These are phyloP conservation scores for Mesocentrotus franciscanus DNA, from an alignment of 53 echinoderm and acorn worm genomes.

Conservation along the genomic window DNA sequence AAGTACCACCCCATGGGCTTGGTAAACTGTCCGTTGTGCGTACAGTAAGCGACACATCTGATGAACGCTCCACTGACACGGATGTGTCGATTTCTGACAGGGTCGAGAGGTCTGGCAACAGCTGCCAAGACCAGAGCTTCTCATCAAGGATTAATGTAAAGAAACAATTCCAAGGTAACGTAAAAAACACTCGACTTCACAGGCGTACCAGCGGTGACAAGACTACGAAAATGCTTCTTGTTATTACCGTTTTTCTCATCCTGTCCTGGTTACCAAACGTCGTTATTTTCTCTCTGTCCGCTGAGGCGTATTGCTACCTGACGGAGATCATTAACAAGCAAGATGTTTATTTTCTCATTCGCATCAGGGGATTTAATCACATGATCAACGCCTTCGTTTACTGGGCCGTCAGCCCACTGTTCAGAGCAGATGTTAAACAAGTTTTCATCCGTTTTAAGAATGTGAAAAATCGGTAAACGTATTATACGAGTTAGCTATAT, in stretches of 20 bases:
- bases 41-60: too few species aligned
- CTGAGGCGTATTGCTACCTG: background rate
- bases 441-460: background rate
- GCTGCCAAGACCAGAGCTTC: too few species aligned
- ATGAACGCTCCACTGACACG: too few species aligned
- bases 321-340: background rate
- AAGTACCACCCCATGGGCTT: background rate
- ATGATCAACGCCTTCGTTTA: slow-evolving; percentile 48
- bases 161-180: too few species aligned
- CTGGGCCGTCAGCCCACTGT: slow-evolving; percentile 7
- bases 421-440: slow-evolving; percentile 3
- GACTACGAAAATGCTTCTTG: slow-evolving; percentile 48
- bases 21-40: background rate
- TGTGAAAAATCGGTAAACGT: background rate
- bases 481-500: too few species aligned
- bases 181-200: background rate
- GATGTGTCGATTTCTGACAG: too few species aligned
- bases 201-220: background rate
- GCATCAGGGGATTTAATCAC: slow-evolving; percentile 43
- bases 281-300: background rate
- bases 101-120: too few species aligned
- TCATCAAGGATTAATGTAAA: too few species aligned
- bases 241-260: slow-evolving; percentile 5
- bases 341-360: background rate
- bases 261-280: slow-evolving; percentile 27